phyloP scores from a whole-genome alignment of 2,888 invertebrate species.

The Drosophila glabriapex region DNA sequence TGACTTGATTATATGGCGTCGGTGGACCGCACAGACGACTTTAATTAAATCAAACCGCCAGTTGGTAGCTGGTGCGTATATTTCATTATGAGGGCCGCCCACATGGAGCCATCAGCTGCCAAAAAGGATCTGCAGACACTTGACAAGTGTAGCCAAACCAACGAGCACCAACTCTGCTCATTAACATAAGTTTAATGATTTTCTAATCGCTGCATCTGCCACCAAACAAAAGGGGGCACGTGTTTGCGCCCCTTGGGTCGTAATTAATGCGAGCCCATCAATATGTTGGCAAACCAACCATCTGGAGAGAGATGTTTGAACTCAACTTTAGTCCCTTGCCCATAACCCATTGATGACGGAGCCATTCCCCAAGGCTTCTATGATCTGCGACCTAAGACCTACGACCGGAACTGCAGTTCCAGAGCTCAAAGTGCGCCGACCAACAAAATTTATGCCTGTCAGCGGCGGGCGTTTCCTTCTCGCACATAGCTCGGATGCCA shows the following conservation, averaged over 20 bases:
- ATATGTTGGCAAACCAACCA: conserved; percentile 52
- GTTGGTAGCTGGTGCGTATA: conserved; percentile 48
- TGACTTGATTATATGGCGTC: conserved; percentile 74
- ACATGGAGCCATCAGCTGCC: conserved; percentile 39
- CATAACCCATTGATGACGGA: conserved; percentile 58
- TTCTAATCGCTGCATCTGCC: conserved; percentile 79
- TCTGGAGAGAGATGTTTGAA: conserved; percentile 42
- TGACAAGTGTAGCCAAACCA: conserved; percentile 72
- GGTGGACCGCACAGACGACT: conserved; percentile 38
- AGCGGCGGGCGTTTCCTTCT: conserved; percentile 65
- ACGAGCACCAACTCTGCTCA: conserved; percentile 53
- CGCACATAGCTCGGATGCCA: conserved; percentile 56
- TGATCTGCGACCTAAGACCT: conserved; percentile 31
- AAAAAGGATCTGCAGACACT: conserved; percentile 68
- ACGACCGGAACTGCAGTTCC: conserved; percentile 50
- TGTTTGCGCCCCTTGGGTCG: conserved; percentile 57
- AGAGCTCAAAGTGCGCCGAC: conserved; percentile 36
- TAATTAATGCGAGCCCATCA: conserved; percentile 77
- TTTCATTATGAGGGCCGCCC: conserved; percentile 55
- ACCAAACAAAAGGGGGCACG: conserved; percentile 61
- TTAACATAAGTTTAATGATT: conserved; percentile 83
- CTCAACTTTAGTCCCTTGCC: conserved; percentile 8
- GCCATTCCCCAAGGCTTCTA: conserved; percentile 51
- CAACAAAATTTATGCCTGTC: conserved; percentile 77
- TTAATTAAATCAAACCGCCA: conserved; percentile 68